phyloP scores from a whole-genome alignment of 1,140 invertebrate species.

The Oryctes rhinoceros region DNA sequence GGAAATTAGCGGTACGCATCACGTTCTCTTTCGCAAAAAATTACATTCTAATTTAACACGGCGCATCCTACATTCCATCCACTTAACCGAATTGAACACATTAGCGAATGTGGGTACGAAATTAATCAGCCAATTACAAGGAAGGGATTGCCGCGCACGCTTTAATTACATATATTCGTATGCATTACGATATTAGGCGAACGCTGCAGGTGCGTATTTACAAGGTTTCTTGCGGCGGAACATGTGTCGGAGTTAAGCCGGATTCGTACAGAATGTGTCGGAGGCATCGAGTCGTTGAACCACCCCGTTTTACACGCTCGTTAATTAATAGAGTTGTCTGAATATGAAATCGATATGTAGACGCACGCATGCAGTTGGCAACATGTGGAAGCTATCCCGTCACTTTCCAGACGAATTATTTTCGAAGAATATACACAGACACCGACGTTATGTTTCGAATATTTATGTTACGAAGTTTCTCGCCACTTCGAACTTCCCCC shows the following conservation, averaged over 20 bases:
- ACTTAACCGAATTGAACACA: constrained; percentile 20
- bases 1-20: not conserved
- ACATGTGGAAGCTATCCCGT: constrained; percentile 13
- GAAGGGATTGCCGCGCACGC: not conserved
- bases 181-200: not conserved
- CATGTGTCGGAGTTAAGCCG: not conserved
- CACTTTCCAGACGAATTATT: constrained; percentile 17
- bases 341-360: constrained; percentile 33
- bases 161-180: not conserved
- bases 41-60: not conserved
- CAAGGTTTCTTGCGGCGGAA: not conserved
- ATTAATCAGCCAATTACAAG: constrained; percentile 19
- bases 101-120: not conserved
- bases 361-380: constrained; percentile 29
- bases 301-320: constrained; percentile 30
- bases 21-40: not conserved
- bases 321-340: constrained; percentile 35
- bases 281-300: constrained; percentile 14
- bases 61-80: not conserved
- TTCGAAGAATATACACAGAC: not conserved
- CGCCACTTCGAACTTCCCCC: too few species aligned
- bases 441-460: too few species aligned
- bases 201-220: constrained; percentile 1
- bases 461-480: too few species aligned
- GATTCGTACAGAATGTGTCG: not conserved